Evolutionary conservation across 2,113 vertebrate genomes (phyloP), one percentile per base, ranked within the genome.

Genomic region (Channa argus): DNA sequence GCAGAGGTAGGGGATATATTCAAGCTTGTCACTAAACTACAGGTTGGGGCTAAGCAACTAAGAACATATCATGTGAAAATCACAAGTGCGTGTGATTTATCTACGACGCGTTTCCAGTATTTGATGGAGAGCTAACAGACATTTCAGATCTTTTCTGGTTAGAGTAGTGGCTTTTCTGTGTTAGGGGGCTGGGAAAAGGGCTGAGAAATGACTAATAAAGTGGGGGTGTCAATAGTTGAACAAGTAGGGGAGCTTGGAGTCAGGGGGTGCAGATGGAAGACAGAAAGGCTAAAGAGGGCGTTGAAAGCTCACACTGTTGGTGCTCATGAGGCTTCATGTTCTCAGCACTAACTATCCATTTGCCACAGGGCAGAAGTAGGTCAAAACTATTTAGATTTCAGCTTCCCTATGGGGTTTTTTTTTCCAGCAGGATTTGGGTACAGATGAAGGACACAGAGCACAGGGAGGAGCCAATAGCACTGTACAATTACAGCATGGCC

Each of bases 331-430:
- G 54, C 53, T 52, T 72, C 65, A 59, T 50, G 67, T 80, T 84
- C 74, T 69, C 37, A 24, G 73, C 53, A 14, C 62, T 77, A 82
- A 79, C 71, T 63, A 72, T 77, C 70, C 61, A 77, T 80, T 77
- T 71, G 68, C 66, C 71, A 58, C 73, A 2, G 3, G 51, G 74
- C 53, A 80, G 63, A 90, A 90, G 82, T 87, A 89, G 90, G 90
- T 87, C 87, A 90, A 71, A 82, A 82, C 64, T 85, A 90, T 86
- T 90, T 86, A 86, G 65, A 86, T 83, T 89, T 71, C 82, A 84
- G 82, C 70, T 50, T 58, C 74, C 83, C 67, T 38, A 3, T 60
- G 77, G 79, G 87, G 85, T 60, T 56, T 77, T 82, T 77, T 75
- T 66, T 79, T 24, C 24, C 83, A 80, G 50, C 60, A 49, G 71